Evolutionary conservation across 2,797 vertebrate genomes (phyloP).

Genomic region (Gymnothorax reevesii): DNA sequence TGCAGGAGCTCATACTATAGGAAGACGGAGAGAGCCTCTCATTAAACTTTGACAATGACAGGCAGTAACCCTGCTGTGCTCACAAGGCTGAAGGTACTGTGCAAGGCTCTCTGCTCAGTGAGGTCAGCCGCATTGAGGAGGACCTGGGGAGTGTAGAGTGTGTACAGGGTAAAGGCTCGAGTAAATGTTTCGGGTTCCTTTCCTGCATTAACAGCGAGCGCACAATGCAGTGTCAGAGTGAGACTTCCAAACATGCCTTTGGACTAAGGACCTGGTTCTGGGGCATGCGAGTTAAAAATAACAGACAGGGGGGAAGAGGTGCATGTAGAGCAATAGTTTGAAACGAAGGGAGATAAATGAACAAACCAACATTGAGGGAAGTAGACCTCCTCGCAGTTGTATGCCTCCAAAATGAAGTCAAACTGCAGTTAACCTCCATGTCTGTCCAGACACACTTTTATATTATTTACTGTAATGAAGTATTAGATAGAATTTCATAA

Average conservation of each 20-base stretch:
- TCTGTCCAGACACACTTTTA: no score
- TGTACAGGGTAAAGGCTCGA: not conserved
- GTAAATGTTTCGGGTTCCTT: not conserved
- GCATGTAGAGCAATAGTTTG: slow-evolving; percentile 5
- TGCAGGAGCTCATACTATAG: not conserved
- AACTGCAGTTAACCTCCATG: no score
- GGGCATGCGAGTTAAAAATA: not conserved
- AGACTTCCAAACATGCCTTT: no score
- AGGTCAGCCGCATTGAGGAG: not conserved
- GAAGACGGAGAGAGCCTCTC: not conserved
- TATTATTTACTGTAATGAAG: no score
- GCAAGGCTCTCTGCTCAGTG: not conserved
- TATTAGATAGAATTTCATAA: no score
- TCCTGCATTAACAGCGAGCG: not conserved
- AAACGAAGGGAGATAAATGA: not conserved
- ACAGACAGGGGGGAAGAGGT: not conserved
- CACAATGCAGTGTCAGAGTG: not conserved
- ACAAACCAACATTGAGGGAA: not conserved
- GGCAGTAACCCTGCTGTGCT: not conserved
- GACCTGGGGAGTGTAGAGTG: not conserved
- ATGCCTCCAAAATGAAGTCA: no score
- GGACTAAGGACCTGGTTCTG: not conserved
- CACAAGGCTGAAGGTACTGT: not conserved
- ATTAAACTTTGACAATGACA: slow-evolving; percentile 12
- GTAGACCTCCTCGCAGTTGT: not conserved